phyloP scores from a whole-genome alignment of 2,888 invertebrate genomes.

The Tridacna crocea region DNA sequence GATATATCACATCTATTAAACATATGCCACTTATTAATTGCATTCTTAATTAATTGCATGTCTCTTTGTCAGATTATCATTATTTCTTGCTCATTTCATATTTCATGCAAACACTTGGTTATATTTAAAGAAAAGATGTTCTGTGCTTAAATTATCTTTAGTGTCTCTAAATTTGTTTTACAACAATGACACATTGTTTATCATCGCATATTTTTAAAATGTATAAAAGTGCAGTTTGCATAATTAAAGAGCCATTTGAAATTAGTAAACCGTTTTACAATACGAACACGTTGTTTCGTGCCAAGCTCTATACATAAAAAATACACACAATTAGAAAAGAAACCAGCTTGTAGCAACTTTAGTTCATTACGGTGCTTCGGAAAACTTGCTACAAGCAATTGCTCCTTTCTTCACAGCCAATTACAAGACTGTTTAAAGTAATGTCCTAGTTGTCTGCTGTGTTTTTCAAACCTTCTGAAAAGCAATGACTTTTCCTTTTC shows the following conservation, averaged over 20 bases:
- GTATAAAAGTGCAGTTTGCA: background rate
- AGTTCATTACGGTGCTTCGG: too few species aligned
- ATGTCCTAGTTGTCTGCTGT: too few species aligned
- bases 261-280: background rate
- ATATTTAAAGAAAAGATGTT: background rate
- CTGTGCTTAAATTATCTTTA: background rate
- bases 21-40: slow-evolving; percentile 26
- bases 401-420: too few species aligned
- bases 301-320: too few species aligned
- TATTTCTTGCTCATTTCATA: background rate
- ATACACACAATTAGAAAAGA: too few species aligned
- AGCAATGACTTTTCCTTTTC: too few species aligned
- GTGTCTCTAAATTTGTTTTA: background rate
- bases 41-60: slow-evolving; percentile 22
- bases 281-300: background rate
- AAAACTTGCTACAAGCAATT: too few species aligned
- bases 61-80: background rate
- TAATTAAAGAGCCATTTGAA: background rate
- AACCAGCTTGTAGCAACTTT: too few species aligned
- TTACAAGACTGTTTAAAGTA: too few species aligned
- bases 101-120: background rate
- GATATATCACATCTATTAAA: slow-evolving; percentile 23
- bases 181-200: background rate
- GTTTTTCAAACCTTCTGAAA: too few species aligned
- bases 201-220: background rate